A percentile compares a stretch with the other conserved stretches of the same genome.
phyloP scores from a whole-genome alignment of 2,113 vertebrate species.

The Lagenorhynchus albirostris region DNA sequence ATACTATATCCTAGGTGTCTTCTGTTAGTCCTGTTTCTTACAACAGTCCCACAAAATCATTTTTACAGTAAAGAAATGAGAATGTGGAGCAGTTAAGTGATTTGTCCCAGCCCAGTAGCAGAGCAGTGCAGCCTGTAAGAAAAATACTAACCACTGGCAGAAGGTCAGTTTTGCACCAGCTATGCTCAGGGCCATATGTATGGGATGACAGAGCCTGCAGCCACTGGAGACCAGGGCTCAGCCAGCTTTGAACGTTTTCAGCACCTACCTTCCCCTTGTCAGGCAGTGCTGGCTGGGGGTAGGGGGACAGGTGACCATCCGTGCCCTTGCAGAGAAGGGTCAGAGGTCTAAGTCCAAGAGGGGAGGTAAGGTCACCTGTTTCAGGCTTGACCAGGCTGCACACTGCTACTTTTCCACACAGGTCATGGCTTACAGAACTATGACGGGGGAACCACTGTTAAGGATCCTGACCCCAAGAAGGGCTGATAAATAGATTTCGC shows the following conservation, averaged over 20 bases:
- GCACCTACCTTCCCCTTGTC: background rate
- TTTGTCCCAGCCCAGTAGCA: background rate
- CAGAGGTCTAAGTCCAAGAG: background rate
- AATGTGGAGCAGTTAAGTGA: background rate
- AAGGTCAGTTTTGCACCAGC: background rate
- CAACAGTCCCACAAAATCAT: background rate
- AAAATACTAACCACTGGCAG: background rate
- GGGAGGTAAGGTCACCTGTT: background rate
- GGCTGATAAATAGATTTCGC: background rate
- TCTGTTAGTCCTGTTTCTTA: background rate
- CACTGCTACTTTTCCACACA: background rate
- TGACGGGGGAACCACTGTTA: background rate
- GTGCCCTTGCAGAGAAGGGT: background rate
- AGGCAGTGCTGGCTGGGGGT: background rate
- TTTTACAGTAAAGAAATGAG: background rate
- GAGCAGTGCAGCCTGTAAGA: background rate
- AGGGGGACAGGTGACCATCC: too few relatives aligned
- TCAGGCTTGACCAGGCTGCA: background rate
- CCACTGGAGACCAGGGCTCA: background rate
- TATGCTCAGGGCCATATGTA: accelerated
- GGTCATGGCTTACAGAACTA: background rate
- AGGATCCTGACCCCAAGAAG: background rate
- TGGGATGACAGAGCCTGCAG: accelerated
- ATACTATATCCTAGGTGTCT: too few relatives aligned
- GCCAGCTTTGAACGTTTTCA: background rate